phyloP scores from a whole-genome alignment of 2,113 vertebrate genomes.

The Nerophis ophidion region DNA sequence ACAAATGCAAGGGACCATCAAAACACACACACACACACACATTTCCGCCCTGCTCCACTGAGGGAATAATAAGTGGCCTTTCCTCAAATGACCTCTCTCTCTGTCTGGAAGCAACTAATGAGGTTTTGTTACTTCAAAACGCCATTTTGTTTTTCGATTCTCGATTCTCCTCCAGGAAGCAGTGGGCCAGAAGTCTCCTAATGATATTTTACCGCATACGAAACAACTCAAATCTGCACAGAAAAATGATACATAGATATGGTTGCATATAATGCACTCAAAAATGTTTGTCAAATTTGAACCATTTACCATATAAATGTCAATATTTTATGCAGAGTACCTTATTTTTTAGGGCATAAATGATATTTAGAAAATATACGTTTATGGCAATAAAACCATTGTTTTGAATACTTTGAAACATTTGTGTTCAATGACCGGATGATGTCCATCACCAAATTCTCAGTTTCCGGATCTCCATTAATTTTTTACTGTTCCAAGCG shows the following conservation, averaged over 20 bases:
- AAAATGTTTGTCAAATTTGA: too few species aligned
- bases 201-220: neutral
- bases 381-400: too few species aligned
- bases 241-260: neutral
- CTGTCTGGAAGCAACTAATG: constrained; percentile 17
- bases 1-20: constrained; percentile 37
- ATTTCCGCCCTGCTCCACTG: neutral
- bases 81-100: constrained; percentile 23
- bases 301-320: too few species aligned
- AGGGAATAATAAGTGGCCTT: constrained; percentile 8
- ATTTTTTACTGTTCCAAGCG: too few species aligned
- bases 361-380: too few species aligned
- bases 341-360: too few species aligned
- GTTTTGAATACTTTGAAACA: too few species aligned
- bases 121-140: constrained; percentile 38
- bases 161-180: constrained; percentile 7
- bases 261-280: too few species aligned
- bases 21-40: constrained; percentile 1
- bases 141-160: neutral
- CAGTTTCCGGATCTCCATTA: too few species aligned
- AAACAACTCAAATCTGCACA: neutral
- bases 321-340: too few species aligned
- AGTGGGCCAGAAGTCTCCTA: constrained; percentile 15
- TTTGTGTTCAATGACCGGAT: too few species aligned
- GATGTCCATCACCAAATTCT: too few species aligned